These are phyloP conservation scores for Deilephila porcellus DNA, from an alignment of 2,888 invertebrate species.

Conservation along the genomic window DNA sequence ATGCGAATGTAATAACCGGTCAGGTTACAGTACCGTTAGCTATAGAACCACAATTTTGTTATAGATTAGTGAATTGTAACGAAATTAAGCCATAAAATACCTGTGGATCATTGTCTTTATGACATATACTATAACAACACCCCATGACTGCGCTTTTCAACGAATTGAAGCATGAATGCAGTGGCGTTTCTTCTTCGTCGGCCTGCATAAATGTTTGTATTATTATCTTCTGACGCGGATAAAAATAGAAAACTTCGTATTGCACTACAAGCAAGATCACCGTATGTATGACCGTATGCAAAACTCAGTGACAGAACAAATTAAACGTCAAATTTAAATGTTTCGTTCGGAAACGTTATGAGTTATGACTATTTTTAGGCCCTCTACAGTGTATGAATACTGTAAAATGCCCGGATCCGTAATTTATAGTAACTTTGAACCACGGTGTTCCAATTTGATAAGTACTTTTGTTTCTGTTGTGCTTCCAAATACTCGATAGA, in stretches of 20 bases:
- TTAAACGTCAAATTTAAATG: slow-evolving; percentile 29
- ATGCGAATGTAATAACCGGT: slow-evolving; percentile 7
- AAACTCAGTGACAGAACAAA: slow-evolving; percentile 21
- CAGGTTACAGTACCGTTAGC: slow-evolving; percentile 14
- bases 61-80: not conserved
- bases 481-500: too few species aligned
- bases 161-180: slow-evolving; percentile 82
- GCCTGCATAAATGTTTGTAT: slow-evolving; percentile 80
- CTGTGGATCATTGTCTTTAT: slow-evolving; percentile 88
- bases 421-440: too few species aligned
- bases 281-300: slow-evolving; percentile 27
- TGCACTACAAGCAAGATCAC: slow-evolving; percentile 45
- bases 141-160: slow-evolving; percentile 85
- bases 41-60: not conserved
- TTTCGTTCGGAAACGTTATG: slow-evolving; percentile 9
- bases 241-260: slow-evolving; percentile 77
- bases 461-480: too few species aligned
- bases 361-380: not conserved
- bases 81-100: slow-evolving; percentile 64
- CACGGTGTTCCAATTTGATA: too few species aligned
- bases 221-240: slow-evolving; percentile 64
- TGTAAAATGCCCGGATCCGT: too few species aligned
- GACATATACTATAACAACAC: slow-evolving; percentile 90
- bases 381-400: too few species aligned
- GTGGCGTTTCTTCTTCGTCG: slow-evolving; percentile 71